Percentiles rank a stretch among this genome's conserved stretches.
Conservation (phyloP, 2,797 vertebrate species). For the Onychomys leucogaster region DNA sequence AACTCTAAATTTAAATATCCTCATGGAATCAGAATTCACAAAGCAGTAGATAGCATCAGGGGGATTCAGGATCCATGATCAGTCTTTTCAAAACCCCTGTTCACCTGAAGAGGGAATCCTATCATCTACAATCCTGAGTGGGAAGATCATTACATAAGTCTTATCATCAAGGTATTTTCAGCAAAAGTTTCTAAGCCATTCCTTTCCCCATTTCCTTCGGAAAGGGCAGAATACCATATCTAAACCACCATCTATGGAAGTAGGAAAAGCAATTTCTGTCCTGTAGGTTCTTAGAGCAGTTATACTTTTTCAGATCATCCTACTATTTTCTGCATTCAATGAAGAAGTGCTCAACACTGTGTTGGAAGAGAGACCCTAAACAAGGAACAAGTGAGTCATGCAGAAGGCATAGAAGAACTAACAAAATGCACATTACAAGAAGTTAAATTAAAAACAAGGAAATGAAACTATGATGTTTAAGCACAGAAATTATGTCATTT, state of each 20-base stretch:
- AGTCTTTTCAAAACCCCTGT: neutral
- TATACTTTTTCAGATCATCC: neutral
- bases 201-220: neutral
- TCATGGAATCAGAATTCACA: slow-evolving; percentile 41
- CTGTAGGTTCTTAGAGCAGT: neutral
- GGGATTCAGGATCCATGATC: neutral
- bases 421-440: neutral
- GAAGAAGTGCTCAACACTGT: slow-evolving; percentile 16
- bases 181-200: neutral
- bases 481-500: neutral
- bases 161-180: neutral
- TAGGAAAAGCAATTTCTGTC: neutral
- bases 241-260: neutral
- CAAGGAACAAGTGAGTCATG: neutral
- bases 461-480: neutral
- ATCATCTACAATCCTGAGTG: neutral
- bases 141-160: neutral
- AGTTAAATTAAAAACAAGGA: neutral
- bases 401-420: neutral
- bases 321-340: neutral
- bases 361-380: neutral
- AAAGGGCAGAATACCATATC: neutral
- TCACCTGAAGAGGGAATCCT: neutral
- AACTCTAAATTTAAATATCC: neutral
- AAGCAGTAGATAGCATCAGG: neutral